phyloP scores from a whole-genome alignment of 1,140 invertebrate species.

The Mya arenaria region DNA sequence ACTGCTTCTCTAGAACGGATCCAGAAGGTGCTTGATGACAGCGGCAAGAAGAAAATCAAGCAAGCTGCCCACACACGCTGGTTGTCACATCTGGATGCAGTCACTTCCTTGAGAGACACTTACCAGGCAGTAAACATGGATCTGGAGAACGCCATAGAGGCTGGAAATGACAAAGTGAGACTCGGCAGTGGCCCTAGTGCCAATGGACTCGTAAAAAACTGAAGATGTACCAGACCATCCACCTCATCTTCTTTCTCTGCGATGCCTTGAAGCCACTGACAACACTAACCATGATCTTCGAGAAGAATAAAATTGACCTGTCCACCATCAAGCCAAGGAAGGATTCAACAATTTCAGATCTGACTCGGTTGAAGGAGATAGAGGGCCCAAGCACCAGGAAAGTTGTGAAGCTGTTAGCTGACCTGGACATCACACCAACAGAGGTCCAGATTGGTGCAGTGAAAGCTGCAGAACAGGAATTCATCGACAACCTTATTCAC shows the following conservation, averaged over 20 bases:
- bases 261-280: constrained; percentile 22
- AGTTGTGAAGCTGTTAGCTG: neutral
- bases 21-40: neutral
- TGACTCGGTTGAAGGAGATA: neutral
- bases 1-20: neutral
- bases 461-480: neutral
- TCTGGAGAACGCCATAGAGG: constrained; percentile 14
- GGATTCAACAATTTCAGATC: neutral
- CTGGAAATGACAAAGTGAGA: constrained; percentile 17
- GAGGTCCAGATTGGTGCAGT: neutral
- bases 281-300: neutral
- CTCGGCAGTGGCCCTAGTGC: constrained; percentile 7
- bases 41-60: neutral
- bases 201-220: constrained; percentile 7
- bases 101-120: constrained; percentile 7
- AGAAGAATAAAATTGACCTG: neutral
- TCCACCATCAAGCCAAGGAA: constrained; percentile 7
- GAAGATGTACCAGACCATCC: neutral
- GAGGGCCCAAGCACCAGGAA: neutral
- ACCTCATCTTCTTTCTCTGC: constrained; percentile 10
- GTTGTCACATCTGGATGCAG: constrained; percentile 24
- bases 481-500: constrained; percentile 11
- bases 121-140: neutral
- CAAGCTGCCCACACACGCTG: neutral
- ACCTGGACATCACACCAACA: neutral